These are phyloP conservation scores for Oscheius myriophilus DNA, from an alignment of 2,888 invertebrate species.

Conservation along the genomic window DNA sequence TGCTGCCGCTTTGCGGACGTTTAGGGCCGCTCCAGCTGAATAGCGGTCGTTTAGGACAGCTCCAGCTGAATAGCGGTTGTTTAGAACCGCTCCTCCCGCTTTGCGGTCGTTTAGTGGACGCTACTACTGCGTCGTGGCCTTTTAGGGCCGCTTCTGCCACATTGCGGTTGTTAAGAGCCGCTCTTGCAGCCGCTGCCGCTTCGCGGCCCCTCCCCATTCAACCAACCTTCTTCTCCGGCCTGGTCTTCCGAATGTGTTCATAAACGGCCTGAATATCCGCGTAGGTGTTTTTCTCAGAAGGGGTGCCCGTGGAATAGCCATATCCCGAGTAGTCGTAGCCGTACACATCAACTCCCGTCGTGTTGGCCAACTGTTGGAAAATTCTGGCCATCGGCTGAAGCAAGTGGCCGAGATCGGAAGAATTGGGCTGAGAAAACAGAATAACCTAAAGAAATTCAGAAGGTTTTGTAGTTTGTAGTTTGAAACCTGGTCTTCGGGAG, in stretches of 20 bases:
- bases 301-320: constrained; percentile 56
- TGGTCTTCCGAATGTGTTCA: constrained; percentile 43
- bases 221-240: constrained; percentile 31
- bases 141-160: no score
- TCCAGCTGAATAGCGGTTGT: no score
- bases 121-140: no score
- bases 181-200: no score
- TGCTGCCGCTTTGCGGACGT: no score
- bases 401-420: constrained; percentile 58
- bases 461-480: not conserved
- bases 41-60: no score
- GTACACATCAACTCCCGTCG: constrained; percentile 51
- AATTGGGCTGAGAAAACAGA: constrained; percentile 63
- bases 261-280: constrained; percentile 59
- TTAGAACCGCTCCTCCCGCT: no score
- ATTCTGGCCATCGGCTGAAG: constrained; percentile 41
- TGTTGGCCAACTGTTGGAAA: constrained; percentile 39
- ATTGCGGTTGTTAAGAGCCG: no score
- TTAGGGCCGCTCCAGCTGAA: no score
- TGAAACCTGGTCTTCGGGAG: not conserved
- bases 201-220: no score
- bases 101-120: no score
- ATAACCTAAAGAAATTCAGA: constrained; percentile 51
- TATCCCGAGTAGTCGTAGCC: constrained; percentile 64
- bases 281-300: constrained; percentile 59